Evolutionary conservation across 2,888 invertebrate species (phyloP), one percentile per base, ranked within the genome.

Genomic region (Automeris io): DNA sequence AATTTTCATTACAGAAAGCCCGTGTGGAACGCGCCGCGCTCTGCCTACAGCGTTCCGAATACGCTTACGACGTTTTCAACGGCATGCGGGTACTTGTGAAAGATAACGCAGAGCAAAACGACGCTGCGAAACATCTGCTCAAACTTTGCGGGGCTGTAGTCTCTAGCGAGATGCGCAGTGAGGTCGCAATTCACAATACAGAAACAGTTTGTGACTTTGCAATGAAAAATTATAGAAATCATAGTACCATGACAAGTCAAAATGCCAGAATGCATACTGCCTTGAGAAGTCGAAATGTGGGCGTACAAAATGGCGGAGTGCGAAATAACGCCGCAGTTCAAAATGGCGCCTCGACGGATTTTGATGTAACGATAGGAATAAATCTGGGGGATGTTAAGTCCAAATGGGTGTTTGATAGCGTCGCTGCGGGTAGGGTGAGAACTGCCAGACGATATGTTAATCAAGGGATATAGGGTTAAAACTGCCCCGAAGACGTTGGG

Each of bases 381-480:
- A 48, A 40, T 0, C 50, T 46, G 0, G 73, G 70, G 0, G 60
- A 76, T 43, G 61, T 82, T 1, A 52, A 52, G 22, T 74, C 77
- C 0, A 78, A 73, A 26, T 85, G 83, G 85, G 79, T 85, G 18
- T 83, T 81, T 39, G 83, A 83, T 29, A 82, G 83, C 35, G 71
- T 82, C 0, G 73, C 74, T 0, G 62, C 72, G 0, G 71, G 64
- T 0, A 58, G 81, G 1, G 71, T 78, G 69, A 61, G 79, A 8
- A 79, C 70, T 0, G 67, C 69, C 0, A 53, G 78, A 23, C 49
- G 72, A 12, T 82, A 82, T 48, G 11, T 71, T 0, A 62, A 65
- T 41, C 50, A 50, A 42, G 36, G n/a, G n/a, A n/a, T n/a, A n/a
- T n/a, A n/a, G n/a, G n/a, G n/a, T n/a, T n/a, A n/a, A n/a, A n/a